Percentiles rank a stretch among this genome's conserved stretches.
Conservation (phyloP, 2,797 vertebrate genomes). For the Poecilia gillii region DNA sequence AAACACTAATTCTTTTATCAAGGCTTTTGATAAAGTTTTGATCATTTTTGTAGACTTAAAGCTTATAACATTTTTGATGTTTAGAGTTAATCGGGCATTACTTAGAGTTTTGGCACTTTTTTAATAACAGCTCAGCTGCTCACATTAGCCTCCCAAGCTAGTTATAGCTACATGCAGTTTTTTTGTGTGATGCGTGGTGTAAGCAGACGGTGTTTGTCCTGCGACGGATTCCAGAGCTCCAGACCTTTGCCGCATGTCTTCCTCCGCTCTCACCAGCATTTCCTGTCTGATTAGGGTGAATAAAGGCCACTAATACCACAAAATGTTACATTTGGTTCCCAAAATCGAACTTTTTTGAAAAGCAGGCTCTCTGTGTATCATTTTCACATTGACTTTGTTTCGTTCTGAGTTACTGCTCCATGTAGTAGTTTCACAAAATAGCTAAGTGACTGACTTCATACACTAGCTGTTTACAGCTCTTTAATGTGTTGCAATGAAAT, state of each 20-base stretch:
- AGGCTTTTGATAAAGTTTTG: too few species aligned
- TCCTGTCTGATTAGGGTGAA: neutral
- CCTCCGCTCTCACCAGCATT: neutral
- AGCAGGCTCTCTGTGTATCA: neutral
- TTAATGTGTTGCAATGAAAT: neutral
- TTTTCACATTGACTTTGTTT: neutral
- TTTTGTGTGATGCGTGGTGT: neutral
- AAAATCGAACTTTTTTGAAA: neutral
- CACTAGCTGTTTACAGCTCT: neutral
- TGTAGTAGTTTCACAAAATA: too few species aligned
- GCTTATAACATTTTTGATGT: neutral
- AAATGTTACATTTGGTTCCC: neutral
- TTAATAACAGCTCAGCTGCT: too few species aligned
- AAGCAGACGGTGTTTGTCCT: neutral
- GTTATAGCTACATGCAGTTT: neutral
- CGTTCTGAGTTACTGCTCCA: neutral
- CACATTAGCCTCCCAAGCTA: neutral
- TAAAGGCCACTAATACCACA: neutral
- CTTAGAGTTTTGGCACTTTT: too few species aligned
- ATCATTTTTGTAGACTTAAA: neutral
- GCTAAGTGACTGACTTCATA: neutral
- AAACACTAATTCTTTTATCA: too few species aligned
- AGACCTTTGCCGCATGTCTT: neutral
- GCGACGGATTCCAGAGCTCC: neutral
- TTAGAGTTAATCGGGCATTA: too few species aligned